Conservation (phyloP, 2,888 invertebrate genomes). For the Iphiclides podalirius region DNA sequence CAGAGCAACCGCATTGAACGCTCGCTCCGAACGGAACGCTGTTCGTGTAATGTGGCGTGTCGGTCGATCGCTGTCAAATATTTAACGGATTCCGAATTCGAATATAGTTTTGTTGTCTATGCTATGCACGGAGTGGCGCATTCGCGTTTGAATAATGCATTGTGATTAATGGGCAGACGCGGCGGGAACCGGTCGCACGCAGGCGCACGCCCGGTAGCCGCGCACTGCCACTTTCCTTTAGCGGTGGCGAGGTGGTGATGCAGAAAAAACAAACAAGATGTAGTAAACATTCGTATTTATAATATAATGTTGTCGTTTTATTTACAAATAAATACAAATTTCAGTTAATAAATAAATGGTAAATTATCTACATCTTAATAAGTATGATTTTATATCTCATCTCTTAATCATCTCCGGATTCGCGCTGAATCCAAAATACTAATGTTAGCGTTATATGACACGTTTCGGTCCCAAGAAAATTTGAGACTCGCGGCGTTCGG, state of each 20-base stretch:
- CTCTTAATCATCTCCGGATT: constrained; percentile 78
- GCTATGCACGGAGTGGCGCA: background rate
- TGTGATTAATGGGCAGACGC: constrained; percentile 1
- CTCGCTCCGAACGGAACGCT: background rate
- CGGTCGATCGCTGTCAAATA: background rate
- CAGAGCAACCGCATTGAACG: constrained; percentile 3
- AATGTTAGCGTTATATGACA: constrained; percentile 78
- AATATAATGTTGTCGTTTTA: constrained; percentile 79
- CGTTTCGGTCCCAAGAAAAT: constrained; percentile 78
- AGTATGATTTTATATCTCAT: constrained; percentile 78
- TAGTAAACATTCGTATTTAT: constrained; percentile 81
- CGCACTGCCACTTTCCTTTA: constrained; percentile 4
- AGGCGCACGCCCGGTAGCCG: constrained; percentile 13
- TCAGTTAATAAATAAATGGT: constrained; percentile 81
- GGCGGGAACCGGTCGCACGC: constrained; percentile 13
- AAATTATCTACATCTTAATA: constrained; percentile 81
- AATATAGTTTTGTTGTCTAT: background rate
- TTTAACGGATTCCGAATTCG: background rate
- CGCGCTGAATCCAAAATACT: constrained; percentile 75
- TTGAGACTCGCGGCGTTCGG: constrained; percentile 78
- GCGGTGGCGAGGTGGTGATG: constrained; percentile 29
- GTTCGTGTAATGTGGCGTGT: background rate
- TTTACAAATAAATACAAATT: constrained; percentile 81
- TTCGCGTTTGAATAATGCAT: background rate
- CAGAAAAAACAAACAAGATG: constrained; percentile 71